Conservation (phyloP, 1,140 invertebrate genomes). For the Drosophila parvula region DNA sequence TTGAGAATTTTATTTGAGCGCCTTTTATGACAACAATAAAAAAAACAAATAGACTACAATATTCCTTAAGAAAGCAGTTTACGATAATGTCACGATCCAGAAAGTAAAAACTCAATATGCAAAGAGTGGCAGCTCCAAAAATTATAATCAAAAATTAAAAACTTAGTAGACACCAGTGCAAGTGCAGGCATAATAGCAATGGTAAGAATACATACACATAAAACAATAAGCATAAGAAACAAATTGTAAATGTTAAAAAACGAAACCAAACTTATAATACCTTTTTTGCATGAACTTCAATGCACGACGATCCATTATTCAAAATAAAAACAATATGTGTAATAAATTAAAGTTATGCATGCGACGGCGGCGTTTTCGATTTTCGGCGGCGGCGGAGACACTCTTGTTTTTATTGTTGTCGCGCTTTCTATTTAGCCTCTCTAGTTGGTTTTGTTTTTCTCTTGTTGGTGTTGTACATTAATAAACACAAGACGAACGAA, state of each 20-base stretch:
- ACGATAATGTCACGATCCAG: slow-evolving; percentile 1
- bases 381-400: slow-evolving; percentile 44
- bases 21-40: slow-evolving; percentile 33
- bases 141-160: neutral
- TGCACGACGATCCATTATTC: slow-evolving; percentile 84
- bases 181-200: slow-evolving; percentile 18
- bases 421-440: slow-evolving; percentile 43
- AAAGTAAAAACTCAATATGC: slow-evolving; percentile 8
- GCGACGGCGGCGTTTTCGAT: slow-evolving; percentile 62
- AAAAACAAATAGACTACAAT: neutral
- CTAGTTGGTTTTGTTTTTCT: slow-evolving; percentile 30
- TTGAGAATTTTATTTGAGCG: slow-evolving; percentile 51
- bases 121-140: neutral
- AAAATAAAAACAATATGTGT: slow-evolving; percentile 82
- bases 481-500: slow-evolving; percentile 61
- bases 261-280: slow-evolving; percentile 70
- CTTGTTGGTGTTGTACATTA: slow-evolving; percentile 48
- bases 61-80: slow-evolving; percentile 1
- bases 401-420: slow-evolving; percentile 66
- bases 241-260: slow-evolving; percentile 40
- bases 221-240: slow-evolving; percentile 14
- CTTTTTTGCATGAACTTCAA: slow-evolving; percentile 84
- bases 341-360: slow-evolving; percentile 83
- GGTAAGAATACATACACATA: neutral
- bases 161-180: neutral